These are phyloP conservation scores for Drosophila pseudoananassae DNA, from an alignment of 1,140 invertebrate genomes.

Conservation along the genomic window DNA sequence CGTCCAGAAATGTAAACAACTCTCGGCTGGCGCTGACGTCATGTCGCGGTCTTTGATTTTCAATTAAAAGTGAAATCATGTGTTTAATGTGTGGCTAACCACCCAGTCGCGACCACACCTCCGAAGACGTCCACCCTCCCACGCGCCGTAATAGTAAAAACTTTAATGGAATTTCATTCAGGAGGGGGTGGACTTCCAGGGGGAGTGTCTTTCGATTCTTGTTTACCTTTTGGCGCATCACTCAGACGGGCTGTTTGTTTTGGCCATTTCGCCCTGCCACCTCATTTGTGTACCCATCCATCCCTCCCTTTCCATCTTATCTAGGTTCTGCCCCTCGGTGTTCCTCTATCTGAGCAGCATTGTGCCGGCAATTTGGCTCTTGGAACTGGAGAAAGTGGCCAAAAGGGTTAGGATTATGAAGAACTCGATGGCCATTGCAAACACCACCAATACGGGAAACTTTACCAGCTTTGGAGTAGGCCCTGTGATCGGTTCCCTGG, in stretches of 20 bases:
- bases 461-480: slow-evolving; percentile 2
- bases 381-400: slow-evolving; percentile 93
- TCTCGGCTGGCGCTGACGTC: slow-evolving; percentile 67
- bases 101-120: slow-evolving; percentile 36
- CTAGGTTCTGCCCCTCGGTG: slow-evolving; percentile 94
- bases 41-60: slow-evolving; percentile 78
- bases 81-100: slow-evolving; percentile 69
- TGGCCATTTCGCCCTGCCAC: slow-evolving; percentile 10
- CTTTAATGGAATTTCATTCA: slow-evolving; percentile 75
- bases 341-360: slow-evolving; percentile 92
- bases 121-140: slow-evolving; percentile 20
- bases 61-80: slow-evolving; percentile 84
- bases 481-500: slow-evolving; percentile 77
- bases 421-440: slow-evolving; percentile 15
- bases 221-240: slow-evolving; percentile 76
- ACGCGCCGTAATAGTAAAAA: slow-evolving; percentile 57
- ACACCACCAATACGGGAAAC: slow-evolving; percentile 32
- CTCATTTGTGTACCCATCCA: not conserved
- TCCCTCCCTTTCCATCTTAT: not conserved
- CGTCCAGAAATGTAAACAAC: slow-evolving; percentile 73
- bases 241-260: slow-evolving; percentile 68
- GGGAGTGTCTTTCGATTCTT: slow-evolving; percentile 53
- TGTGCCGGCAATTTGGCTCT: slow-evolving; percentile 93
- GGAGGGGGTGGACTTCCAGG: slow-evolving; percentile 17
- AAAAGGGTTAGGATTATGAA: slow-evolving; percentile 79